Evolutionary conservation across 2,888 invertebrate genomes (phyloP), one percentile per base, ranked within the genome.

Genomic region (Dyspetes luteomarginatus): DNA sequence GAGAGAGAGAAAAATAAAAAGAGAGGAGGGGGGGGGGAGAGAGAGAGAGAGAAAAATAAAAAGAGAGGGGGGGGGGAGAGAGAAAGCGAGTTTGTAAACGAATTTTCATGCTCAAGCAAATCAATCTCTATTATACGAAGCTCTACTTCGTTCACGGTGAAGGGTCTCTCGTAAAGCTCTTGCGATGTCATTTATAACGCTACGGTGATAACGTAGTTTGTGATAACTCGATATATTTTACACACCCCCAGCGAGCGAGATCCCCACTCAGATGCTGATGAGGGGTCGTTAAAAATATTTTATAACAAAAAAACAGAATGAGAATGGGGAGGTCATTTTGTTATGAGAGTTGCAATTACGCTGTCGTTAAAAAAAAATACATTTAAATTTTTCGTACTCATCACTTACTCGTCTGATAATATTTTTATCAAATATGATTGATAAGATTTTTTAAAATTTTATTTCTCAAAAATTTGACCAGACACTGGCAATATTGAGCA

Each of bases 91-190:
- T 77, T 78, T 55, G 82, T 52, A 84, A 83, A 81, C 79, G 85
- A 83, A 87, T 87, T 87, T 83, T 71, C 65, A 81, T 82, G 62
- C 72, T 65, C 82, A 85, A 86, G 81, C 78, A 83, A 82, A 83
- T 86, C 81, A 67, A 28, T 65, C 52, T 68, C 72, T 69, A 76
- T 84, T 84, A 78, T 74, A 71, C 52, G 22, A 17, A 43, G 78
- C 82, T 55, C 45, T 24, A 69, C 65, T 78, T 74, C 81, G 41
- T 81, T 82, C 67, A 55, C 55, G 83, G 74, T 65, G 77, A 69
- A 82, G 64, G 15, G 60, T 22, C 69, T 75, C 56, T 56, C 67
- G 41, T 58, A 26, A 1, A 30, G n/a, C 28, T 7, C 41, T 60
- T 43, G 30, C 73, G 36, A 36, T 36, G 12, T 36, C 7, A 76